These are phyloP conservation scores for Pseudomugil gertrudae DNA, from an alignment of 2,797 vertebrate genomes.

Conservation along the genomic window DNA sequence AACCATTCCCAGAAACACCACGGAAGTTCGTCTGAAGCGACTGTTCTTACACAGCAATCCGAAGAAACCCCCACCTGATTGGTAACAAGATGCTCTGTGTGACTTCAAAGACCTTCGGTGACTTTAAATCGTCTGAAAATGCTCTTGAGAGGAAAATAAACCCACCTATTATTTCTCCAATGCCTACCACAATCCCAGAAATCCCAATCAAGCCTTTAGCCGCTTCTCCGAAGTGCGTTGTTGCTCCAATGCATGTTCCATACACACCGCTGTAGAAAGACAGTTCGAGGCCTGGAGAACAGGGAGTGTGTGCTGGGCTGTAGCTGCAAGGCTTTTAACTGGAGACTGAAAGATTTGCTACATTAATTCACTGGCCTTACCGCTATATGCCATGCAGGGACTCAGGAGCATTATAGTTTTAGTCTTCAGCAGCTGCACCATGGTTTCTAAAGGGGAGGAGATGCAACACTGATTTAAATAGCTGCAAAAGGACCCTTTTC, in stretches of 20 bases:
- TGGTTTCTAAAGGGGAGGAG: conserved; percentile 69
- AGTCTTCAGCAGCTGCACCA: conserved; percentile 75
- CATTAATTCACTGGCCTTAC: conserved; percentile 63
- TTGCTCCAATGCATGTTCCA: conserved; percentile 86
- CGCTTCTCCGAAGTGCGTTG: conserved; percentile 74
- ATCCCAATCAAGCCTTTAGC: conserved; percentile 85
- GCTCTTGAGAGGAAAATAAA: neutral
- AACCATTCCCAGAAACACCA: conserved; percentile 86
- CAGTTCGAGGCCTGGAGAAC: conserved; percentile 80
- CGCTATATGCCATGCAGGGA: conserved; percentile 86
- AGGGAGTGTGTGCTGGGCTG: conserved; percentile 2
- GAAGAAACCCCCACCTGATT: conserved; percentile 83
- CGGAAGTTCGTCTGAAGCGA: conserved; percentile 84
- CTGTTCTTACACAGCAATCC: conserved; percentile 84
- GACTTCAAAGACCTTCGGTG: neutral
- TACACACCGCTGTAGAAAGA: conserved; percentile 87
- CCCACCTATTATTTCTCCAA: conserved; percentile 85
- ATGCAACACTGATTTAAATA: conserved; percentile 40
- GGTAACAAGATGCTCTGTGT: neutral
- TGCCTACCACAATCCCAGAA: conserved; percentile 84
- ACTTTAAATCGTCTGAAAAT: conserved; percentile 10
- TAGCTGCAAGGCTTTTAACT: conserved; percentile 30
- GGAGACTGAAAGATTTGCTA: conserved; percentile 13
- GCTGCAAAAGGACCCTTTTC: conserved; percentile 2
- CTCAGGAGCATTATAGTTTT: conserved; percentile 82